Evolutionary conservation across 2,888 invertebrate genomes (phyloP).

Genomic region (Seladonia tumulorum): DNA sequence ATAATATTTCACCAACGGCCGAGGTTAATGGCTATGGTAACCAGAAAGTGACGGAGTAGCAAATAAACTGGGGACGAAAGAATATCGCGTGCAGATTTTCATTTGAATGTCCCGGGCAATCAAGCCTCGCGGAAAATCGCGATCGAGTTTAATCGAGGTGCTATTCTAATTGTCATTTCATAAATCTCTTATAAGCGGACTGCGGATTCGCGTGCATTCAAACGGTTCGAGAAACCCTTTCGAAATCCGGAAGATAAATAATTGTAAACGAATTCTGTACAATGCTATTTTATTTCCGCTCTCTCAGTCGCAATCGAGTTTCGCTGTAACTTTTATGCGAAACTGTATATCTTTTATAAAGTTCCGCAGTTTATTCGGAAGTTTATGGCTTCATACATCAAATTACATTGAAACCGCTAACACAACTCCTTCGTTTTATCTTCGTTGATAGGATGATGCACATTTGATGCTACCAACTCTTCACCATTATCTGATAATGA

Average conservation of each 20-base stretch:
- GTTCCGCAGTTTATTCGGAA: neutral
- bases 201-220: neutral
- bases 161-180: neutral
- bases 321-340: neutral
- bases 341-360: neutral
- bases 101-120: slow-evolving; percentile 4
- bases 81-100: slow-evolving; percentile 10
- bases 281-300: neutral
- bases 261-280: neutral
- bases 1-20: neutral
- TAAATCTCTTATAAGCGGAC: neutral
- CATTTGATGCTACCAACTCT: neutral
- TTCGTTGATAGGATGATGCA: neutral
- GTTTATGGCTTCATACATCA: neutral
- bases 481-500: neutral
- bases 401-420: neutral
- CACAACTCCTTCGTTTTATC: neutral
- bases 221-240: neutral
- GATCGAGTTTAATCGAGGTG: neutral
- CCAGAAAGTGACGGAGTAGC: slow-evolving; percentile 8
- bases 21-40: slow-evolving; percentile 1
- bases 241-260: neutral
- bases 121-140: neutral
- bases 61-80: neutral
- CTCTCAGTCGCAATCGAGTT: neutral